These are phyloP conservation scores for Sula dactylatra DNA, from an alignment of 2,113 vertebrate species.

Conservation along the genomic window DNA sequence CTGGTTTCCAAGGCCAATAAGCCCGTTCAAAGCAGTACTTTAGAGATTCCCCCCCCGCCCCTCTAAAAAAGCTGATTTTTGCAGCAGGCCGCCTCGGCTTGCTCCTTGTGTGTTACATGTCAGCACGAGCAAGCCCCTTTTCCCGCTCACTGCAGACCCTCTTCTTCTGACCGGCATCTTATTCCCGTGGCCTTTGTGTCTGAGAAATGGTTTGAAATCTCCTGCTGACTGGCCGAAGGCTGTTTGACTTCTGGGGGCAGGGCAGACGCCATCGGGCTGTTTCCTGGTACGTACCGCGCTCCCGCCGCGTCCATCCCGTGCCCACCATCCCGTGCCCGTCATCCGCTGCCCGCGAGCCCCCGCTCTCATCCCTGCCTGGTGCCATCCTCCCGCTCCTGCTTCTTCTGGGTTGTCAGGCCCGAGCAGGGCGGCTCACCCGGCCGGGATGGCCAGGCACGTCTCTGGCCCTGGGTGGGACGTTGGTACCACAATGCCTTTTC, in stretches of 20 bases:
- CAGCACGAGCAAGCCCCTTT: slow-evolving; percentile 36
- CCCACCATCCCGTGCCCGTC: background rate
- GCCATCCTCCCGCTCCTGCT: background rate
- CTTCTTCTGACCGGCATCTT: slow-evolving; percentile 94
- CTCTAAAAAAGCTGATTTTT: background rate
- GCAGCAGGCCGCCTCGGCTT: background rate
- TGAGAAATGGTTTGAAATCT: slow-evolving; percentile 99
- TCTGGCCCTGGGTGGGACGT: background rate
- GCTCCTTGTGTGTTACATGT: background rate
- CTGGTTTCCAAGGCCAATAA: background rate
- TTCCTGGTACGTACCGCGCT: slow-evolving; percentile 83
- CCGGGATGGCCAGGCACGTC: background rate
- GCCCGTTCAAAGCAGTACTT: background rate
- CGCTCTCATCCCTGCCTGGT: background rate
- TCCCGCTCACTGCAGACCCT: slow-evolving; percentile 82
- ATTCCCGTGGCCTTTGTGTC: slow-evolving; percentile 99
- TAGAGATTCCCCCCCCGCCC: background rate
- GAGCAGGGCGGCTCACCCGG: background rate
- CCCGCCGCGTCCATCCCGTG: background rate
- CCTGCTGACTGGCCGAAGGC: slow-evolving; percentile 92
- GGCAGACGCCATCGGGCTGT: slow-evolving; percentile 82
- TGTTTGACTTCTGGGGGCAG: slow-evolving; percentile 85
- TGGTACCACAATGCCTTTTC: background rate
- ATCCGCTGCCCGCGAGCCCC: accelerated
- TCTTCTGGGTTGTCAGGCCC: accelerated